Base-by-base conservation (phyloP, 1,140 invertebrate species). In the Halesus radiatus region DNA sequence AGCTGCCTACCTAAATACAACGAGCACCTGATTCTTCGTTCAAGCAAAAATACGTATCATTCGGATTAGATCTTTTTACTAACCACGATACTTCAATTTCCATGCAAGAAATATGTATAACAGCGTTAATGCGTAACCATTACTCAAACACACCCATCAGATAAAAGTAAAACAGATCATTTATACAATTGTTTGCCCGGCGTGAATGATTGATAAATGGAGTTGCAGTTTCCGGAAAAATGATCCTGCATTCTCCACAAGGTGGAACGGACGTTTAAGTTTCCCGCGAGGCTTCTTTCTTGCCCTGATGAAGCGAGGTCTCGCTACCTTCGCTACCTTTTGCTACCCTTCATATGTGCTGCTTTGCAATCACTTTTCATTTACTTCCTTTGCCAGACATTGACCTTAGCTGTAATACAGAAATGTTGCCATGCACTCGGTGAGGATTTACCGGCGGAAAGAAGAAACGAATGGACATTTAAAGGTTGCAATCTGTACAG, bases 131-230 rank as follows among this genome's bases (percentile, higher is more conserved):
- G 7, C 32, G 4, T 37, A 37, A 13, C 37, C 37, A 45, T 13
- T 13, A 13, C 37, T 45, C 37, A 45, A 45, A 45, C 13, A 45
- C 0, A 45, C 10, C 8, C 1, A 45, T 13, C 13, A 45, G 1
- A 13, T 45, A 45, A 45, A 45, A 45, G 32, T 37, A 37, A 37
- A 37, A 37, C 32, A 37, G 37, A 45, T 45, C 13, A 45, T 45
- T 45, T 13, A 45, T 10, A 45, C 8, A 45, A 45, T 45, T 45
- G 37, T 45, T 10, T 13, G 37, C 68, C 29, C n/a, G 3, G 20
- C 76, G 77, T 60, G 75, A 52, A 54, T 29, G n/a, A 7, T 26
- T 81, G 80, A 81, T 73, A 81, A 81, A 81, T 81, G 66, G 60
- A 22, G 45, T 75, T 80, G 79, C 79, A 80, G 68, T 68, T 76